These are phyloP conservation scores for Cecropterus lyciades DNA, from an alignment of 1,140 invertebrate genomes.

Conservation along the genomic window DNA sequence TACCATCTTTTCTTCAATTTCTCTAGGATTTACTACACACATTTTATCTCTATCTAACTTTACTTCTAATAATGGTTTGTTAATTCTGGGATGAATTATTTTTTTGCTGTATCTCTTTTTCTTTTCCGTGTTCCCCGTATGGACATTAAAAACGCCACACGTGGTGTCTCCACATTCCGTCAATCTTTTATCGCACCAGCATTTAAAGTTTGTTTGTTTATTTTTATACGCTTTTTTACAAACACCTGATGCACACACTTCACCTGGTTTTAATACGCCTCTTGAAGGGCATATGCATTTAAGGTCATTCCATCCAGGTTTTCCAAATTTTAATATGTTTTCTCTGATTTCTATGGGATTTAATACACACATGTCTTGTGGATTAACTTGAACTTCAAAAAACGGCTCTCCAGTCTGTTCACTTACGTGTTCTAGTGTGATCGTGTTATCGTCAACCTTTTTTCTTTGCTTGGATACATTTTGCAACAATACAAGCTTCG, in stretches of 20 bases:
- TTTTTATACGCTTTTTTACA: constrained; percentile 44
- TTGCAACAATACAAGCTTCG: not conserved
- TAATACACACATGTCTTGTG: constrained; percentile 41
- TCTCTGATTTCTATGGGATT: constrained; percentile 49
- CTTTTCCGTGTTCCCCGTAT: constrained; percentile 9
- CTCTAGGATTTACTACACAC: constrained; percentile 52
- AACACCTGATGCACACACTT: constrained; percentile 39
- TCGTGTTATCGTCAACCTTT: constrained; percentile 3
- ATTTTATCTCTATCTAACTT: constrained; percentile 51
- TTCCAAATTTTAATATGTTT: constrained; percentile 44
- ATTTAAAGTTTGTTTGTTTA: constrained; percentile 48
- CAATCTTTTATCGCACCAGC: constrained; percentile 42
- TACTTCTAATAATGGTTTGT: constrained; percentile 52
- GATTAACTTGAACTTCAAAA: constrained; percentile 53
- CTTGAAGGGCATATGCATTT: constrained; percentile 53
- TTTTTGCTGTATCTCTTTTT: constrained; percentile 13
- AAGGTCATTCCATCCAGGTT: constrained; percentile 25
- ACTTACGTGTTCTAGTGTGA: constrained; percentile 26
- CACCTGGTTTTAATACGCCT: constrained; percentile 13
- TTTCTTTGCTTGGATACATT: constrained; percentile 17
- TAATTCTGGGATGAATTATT: constrained; percentile 1
- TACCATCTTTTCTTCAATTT: constrained; percentile 46
- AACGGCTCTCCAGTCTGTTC: constrained; percentile 47
- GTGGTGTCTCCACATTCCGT: constrained; percentile 46
- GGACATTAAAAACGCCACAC: constrained; percentile 22